Evolutionary conservation across 2,113 vertebrate species (phyloP).

Genomic region (Callithrix jacchus): DNA sequence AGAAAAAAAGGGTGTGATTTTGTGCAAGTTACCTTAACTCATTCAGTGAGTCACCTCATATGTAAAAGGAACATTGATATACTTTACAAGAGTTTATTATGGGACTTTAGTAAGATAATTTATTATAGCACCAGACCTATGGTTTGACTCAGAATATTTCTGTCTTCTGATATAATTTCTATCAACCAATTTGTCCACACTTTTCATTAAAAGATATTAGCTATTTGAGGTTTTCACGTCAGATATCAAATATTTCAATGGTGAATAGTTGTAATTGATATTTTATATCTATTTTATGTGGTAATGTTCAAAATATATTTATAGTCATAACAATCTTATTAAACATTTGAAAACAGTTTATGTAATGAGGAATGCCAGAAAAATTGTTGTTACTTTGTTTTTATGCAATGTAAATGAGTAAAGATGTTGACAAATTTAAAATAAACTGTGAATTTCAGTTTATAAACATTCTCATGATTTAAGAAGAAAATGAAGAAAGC

Average conservation of each 20-base stretch:
- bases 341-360: neutral
- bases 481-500: neutral
- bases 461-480: neutral
- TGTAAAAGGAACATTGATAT: neutral
- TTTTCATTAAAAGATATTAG: slow-evolving; percentile 50
- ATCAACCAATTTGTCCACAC: slow-evolving; percentile 27
- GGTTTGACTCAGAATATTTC: slow-evolving; percentile 46
- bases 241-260: slow-evolving; percentile 57
- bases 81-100: slow-evolving; percentile 33
- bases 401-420: neutral
- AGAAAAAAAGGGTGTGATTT: neutral
- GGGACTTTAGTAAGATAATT: slow-evolving; percentile 47
- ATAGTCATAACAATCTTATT: neutral
- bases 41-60: neutral
- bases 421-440: neutral
- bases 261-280: neutral
- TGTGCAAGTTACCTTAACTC: neutral
- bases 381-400: neutral
- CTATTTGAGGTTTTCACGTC: slow-evolving; percentile 42
- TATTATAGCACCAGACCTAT: slow-evolving; percentile 32
- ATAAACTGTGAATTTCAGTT: neutral
- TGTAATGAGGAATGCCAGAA: neutral
- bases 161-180: slow-evolving; percentile 43
- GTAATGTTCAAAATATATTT: slow-evolving; percentile 7
- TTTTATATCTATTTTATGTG: slow-evolving; percentile 12